A percentile compares a stretch with the other conserved stretches of the same genome.
Evolutionary conservation across 2,888 invertebrate species (phyloP).

Genomic region (Ernsta delagoae): DNA sequence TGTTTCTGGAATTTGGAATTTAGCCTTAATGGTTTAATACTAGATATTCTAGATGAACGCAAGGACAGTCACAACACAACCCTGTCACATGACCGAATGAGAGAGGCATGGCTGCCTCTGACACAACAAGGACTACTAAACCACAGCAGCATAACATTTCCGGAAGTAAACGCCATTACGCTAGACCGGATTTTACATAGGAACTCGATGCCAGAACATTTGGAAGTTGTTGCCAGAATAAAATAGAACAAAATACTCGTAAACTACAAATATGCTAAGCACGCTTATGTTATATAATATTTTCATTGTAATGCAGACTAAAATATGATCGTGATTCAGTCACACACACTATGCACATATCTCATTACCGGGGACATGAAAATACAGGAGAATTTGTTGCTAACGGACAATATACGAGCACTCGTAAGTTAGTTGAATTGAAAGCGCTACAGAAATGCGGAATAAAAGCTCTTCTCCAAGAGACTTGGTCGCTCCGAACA

Average conservation of each 20-base stretch:
- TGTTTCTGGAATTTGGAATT: too few relatives aligned
- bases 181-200: constrained; percentile 10
- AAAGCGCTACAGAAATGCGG: neutral
- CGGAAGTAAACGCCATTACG: constrained; percentile 15
- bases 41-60: neutral
- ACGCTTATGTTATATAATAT: neutral
- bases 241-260: constrained; percentile 2
- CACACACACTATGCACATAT: too few relatives aligned
- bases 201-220: neutral
- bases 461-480: neutral
- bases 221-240: constrained; percentile 8
- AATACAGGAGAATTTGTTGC: neutral
- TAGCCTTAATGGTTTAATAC: too few relatives aligned
- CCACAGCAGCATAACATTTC: constrained; percentile 18
- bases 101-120: constrained; percentile 14
- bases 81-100: constrained; percentile 17
- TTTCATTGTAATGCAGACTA: neutral
- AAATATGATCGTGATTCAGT: neutral
- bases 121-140: constrained; percentile 20
- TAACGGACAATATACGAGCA: neutral
- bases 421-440: neutral
- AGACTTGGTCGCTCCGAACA: neutral
- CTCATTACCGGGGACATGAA: too few relatives aligned
- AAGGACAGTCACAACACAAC: neutral
- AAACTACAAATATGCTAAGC: neutral